Evolutionary conservation across 2,888 invertebrate species (phyloP).

Genomic region (Dolichopus griseipennis): DNA sequence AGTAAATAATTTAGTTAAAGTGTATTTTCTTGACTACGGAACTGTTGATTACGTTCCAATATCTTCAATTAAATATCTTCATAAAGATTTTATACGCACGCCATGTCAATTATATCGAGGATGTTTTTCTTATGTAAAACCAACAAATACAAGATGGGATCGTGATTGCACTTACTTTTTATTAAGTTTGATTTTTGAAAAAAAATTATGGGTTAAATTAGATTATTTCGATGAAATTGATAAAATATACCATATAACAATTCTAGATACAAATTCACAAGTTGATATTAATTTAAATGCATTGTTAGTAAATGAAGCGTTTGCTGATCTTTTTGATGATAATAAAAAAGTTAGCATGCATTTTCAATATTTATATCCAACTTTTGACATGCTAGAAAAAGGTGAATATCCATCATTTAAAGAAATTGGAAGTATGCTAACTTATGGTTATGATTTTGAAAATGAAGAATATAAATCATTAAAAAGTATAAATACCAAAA

Average conservation of each 20-base stretch:
- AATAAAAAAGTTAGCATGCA: conserved; percentile 17
- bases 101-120: conserved; percentile 16
- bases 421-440: conserved; percentile 26
- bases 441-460: conserved; percentile 30
- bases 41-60: conserved; percentile 12
- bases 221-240: conserved; percentile 14
- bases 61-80: conserved; percentile 12
- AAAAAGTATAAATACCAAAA: not conserved
- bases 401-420: conserved; percentile 31
- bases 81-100: conserved; percentile 14
- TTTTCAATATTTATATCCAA: conserved; percentile 30
- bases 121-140: conserved; percentile 14
- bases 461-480: conserved; percentile 2
- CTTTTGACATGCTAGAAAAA: conserved; percentile 32
- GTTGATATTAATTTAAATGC: conserved; percentile 16
- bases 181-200: conserved; percentile 13
- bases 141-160: conserved; percentile 15
- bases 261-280: conserved; percentile 18
- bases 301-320: conserved; percentile 17
- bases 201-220: not conserved
- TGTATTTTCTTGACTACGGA: conserved; percentile 21
- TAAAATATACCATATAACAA: conserved; percentile 13
- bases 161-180: conserved; percentile 18
- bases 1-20: conserved; percentile 14
- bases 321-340: not conserved